A percentile compares a stretch with the other conserved stretches of the same genome.
Evolutionary conservation across 2,888 invertebrate genomes (phyloP).

Genomic region (Pandemis corylana): DNA sequence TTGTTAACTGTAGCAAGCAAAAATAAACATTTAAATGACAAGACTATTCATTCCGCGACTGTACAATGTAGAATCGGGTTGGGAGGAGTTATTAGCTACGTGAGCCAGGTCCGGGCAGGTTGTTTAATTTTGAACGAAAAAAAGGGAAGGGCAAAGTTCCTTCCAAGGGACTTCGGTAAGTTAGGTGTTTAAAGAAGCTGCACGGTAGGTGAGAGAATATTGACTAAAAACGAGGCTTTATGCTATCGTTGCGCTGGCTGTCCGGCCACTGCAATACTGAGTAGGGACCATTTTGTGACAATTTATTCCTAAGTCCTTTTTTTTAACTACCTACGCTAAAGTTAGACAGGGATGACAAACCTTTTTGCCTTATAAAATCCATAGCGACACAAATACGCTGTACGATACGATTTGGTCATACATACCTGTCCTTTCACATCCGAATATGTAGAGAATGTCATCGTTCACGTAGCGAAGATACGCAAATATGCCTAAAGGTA

Average conservation of each 20-base stretch:
- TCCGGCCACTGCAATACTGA: too few relatives aligned
- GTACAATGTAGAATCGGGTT: slow-evolving; percentile 24
- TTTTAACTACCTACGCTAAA: too few relatives aligned
- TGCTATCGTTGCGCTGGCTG: too few relatives aligned
- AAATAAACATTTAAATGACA: background rate
- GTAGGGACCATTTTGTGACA: too few relatives aligned
- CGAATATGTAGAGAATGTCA: background rate
- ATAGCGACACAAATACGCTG: too few relatives aligned
- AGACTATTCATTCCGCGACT: background rate
- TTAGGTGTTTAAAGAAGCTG: background rate
- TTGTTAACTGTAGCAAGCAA: too few relatives aligned
- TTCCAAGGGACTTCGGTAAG: background rate
- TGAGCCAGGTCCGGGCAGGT: slow-evolving; percentile 2
- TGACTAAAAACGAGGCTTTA: too few relatives aligned
- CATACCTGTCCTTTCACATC: background rate
- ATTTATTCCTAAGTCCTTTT: too few relatives aligned
- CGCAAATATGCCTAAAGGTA: background rate
- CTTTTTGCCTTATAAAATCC: too few relatives aligned
- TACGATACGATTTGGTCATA: too few relatives aligned
- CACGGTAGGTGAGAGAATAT: too few relatives aligned
- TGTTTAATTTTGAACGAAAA: slow-evolving; percentile 22
- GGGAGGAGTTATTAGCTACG: slow-evolving; percentile 24
- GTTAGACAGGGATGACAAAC: too few relatives aligned
- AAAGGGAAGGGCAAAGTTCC: background rate
- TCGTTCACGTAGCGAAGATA: background rate